Evolutionary conservation across 2,113 vertebrate species (phyloP).

Genomic region (Thunnus thynnus): DNA sequence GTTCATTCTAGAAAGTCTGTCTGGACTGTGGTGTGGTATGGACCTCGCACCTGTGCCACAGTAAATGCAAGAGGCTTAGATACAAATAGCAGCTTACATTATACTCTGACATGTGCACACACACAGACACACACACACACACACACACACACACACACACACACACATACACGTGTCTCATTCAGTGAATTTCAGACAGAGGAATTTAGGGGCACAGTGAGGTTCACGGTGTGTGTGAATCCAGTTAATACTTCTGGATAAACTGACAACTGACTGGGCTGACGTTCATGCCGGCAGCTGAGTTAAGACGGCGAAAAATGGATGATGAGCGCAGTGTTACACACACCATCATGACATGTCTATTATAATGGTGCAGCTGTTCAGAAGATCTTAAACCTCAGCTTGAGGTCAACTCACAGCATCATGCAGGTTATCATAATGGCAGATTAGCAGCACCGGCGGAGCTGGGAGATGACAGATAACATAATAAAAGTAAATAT

Average conservation of each 20-base stretch:
- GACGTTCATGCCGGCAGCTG: background rate
- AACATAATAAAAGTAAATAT: background rate
- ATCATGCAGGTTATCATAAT: background rate
- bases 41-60: conserved; percentile 76
- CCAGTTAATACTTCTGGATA: background rate
- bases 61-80: conserved; percentile 75
- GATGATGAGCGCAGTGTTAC: background rate
- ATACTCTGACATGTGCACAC: conserved; percentile 34
- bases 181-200: conserved; percentile 21
- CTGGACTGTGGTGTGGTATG: conserved; percentile 4
- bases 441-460: background rate
- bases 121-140: conserved; percentile 40
- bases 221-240: background rate
- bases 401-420: conserved; percentile 15
- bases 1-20: conserved; percentile 46
- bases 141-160: conserved; percentile 38
- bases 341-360: background rate
- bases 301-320: conserved; percentile 2
- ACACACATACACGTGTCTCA: conserved; percentile 26
- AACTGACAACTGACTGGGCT: no score
- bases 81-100: conserved; percentile 79
- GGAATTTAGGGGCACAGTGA: conserved; percentile 31
- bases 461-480: background rate
- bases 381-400: conserved; percentile 11
- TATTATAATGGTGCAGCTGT: conserved; percentile 43